Evolutionary conservation across 2,888 invertebrate genomes (phyloP).

Genomic region (Eumacrocentrus americanus): DNA sequence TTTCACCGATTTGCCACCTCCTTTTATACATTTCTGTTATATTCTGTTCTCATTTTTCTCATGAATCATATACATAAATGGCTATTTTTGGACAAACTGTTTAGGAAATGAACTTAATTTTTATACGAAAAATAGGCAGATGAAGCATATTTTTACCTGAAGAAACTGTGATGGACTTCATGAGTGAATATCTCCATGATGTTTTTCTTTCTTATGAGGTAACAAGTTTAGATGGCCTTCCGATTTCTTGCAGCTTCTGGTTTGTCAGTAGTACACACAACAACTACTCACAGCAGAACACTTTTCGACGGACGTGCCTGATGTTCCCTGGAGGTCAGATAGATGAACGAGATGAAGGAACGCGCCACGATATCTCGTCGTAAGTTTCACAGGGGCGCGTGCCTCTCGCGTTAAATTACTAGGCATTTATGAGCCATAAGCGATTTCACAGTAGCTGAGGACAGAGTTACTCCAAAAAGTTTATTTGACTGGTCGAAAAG

Average conservation of each 20-base stretch:
- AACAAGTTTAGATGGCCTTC: background rate
- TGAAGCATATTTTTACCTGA: constrained; percentile 20
- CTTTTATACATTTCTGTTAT: constrained; percentile 16
- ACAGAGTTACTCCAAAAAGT: constrained; percentile 49
- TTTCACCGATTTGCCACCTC: constrained; percentile 34
- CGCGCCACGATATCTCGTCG: constrained; percentile 29
- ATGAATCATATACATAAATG: background rate
- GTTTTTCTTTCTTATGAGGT: too few species aligned
- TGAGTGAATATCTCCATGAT: constrained; percentile 5
- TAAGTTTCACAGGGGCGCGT: constrained; percentile 49
- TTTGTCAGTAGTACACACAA: constrained; percentile 9
- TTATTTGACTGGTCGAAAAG: constrained; percentile 27
- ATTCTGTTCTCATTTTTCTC: constrained; percentile 1
- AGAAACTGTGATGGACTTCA: constrained; percentile 1
- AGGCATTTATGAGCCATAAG: constrained; percentile 61
- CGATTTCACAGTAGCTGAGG: constrained; percentile 50
- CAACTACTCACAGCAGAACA: constrained; percentile 19
- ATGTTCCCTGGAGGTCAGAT: constrained; percentile 9
- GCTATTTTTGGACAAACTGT: background rate
- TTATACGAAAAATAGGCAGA: too few species aligned
- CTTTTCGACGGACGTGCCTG: constrained; percentile 18
- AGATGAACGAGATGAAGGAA: constrained; percentile 14
- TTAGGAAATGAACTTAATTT: too few species aligned
- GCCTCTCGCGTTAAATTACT: constrained; percentile 56
- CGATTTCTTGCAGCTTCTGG: constrained; percentile 9